These are phyloP conservation scores for Ameiurus melas DNA, from an alignment of 2,113 vertebrate species.

Conservation along the genomic window DNA sequence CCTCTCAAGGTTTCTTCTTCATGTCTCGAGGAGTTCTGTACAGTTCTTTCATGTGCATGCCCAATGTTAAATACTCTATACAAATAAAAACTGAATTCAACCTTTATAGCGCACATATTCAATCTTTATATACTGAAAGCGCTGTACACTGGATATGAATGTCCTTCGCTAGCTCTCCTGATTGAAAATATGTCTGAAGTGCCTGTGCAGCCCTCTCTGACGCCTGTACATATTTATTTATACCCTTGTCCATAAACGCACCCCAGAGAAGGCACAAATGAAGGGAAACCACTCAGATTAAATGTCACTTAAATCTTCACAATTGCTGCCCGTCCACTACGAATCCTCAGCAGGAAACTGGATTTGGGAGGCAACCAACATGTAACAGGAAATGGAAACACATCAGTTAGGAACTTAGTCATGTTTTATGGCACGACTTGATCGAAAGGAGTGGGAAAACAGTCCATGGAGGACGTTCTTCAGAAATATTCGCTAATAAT, in stretches of 20 bases:
- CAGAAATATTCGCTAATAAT: background rate
- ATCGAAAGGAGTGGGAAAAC: conserved; percentile 11
- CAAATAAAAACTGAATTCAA: background rate
- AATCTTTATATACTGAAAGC: background rate
- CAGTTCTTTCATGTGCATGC: background rate
- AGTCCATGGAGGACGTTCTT: background rate
- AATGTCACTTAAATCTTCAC: conserved; percentile 52
- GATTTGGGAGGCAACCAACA: conserved; percentile 6
- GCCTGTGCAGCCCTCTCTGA: conserved; percentile 25
- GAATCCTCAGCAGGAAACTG: conserved; percentile 20
- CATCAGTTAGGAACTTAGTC: background rate
- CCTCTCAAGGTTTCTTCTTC: background rate
- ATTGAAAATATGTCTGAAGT: conserved; percentile 26
- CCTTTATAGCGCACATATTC: background rate
- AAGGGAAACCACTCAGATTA: conserved; percentile 28
- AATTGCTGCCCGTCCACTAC: conserved; percentile 28
- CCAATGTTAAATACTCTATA: background rate
- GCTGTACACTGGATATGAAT: background rate
- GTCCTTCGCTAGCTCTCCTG: background rate
- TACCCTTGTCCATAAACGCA: conserved; percentile 41
- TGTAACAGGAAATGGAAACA: background rate
- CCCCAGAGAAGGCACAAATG: conserved; percentile 18
- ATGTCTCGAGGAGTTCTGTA: background rate
- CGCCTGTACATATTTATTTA: conserved; percentile 37
- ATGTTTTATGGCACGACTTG: background rate